Evolutionary conservation across 2,797 vertebrate genomes (phyloP).

Genomic region (Thripadectes ignobilis): DNA sequence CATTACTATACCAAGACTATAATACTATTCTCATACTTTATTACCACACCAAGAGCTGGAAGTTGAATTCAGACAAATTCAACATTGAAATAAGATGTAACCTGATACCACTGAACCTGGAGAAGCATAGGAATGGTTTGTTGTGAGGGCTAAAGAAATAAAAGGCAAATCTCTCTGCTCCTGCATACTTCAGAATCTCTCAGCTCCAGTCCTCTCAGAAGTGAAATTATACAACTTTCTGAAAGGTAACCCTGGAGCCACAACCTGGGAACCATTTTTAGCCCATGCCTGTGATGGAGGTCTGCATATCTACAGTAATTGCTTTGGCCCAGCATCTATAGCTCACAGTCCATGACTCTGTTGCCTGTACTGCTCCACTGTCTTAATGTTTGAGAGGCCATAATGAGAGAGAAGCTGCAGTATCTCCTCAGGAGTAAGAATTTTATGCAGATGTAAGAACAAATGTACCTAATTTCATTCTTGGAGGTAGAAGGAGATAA

Average conservation of each 20-base stretch:
- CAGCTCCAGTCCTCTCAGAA: not conserved
- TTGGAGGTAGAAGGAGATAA: not conserved
- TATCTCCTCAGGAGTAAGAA: not conserved
- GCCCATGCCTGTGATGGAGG: not conserved
- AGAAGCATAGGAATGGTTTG: conserved; percentile 18
- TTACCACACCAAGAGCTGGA: conserved; percentile 6
- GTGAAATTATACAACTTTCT: not conserved
- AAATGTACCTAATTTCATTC: not conserved
- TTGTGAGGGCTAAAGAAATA: not conserved
- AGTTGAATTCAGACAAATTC: conserved; percentile 28
- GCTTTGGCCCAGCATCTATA: not conserved
- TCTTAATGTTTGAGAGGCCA: not conserved
- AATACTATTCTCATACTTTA: conserved; percentile 43
- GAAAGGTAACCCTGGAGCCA: not conserved
- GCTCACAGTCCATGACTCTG: not conserved
- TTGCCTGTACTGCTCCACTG: not conserved
- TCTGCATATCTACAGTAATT: not conserved
- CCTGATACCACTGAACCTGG: not conserved
- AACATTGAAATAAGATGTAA: conserved; percentile 31
- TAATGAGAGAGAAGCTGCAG: not conserved
- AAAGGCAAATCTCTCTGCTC: not conserved
- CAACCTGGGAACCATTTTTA: not conserved
- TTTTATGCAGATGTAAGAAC: not conserved
- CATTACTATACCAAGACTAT: conserved; percentile 23
- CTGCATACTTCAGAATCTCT: not conserved